Base-by-base conservation (phyloP, 2,888 invertebrate genomes). In the Sinohyriopsis cumingii region DNA sequence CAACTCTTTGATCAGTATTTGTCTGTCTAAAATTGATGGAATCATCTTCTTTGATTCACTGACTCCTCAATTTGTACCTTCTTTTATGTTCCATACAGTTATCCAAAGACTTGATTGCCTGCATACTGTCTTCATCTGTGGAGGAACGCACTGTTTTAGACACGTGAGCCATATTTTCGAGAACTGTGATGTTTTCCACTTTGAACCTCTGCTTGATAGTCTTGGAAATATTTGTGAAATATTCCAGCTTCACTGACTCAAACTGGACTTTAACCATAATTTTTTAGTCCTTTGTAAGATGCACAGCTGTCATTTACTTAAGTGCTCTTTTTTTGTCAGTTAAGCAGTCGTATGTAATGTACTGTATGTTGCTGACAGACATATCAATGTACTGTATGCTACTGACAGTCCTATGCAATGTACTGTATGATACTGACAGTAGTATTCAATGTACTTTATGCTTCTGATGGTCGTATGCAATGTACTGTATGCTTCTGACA, bases 131-230 rank as follows among this genome's bases (percentile, higher is more conserved):
- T 45, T n/a, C n/a, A n/a, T 6, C 28, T 28, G 7, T 28, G 28
- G 28, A 25, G 25, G 3, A 25, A 25, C 25, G 3, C 25, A 25
- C 25, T 62, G 62, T 62, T 62, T 33, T 62, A 28, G 62, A 45
- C 28, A 62, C 28, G 33, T 62, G 62, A 20, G 45, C 62, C 61
- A 62, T 62, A n/a, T 62, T 33, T n/a, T 62, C 45, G 19, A 62
- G 62, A 22, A 12, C 28, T n/a, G 6, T 15, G 12, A 45, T 62
- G 28, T n/a, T 62, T 28, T 62, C 24, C 33, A 33, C 45, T 45
- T 15, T 15, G 2, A 25, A 62, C 33, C 60, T 60, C 25, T 5
- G 6, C 19, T 62, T 12, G 3, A 62, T 62, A 15, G 28, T 62
- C 62, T 62, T 62, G 20, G 62, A 28, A 33, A 12, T 33, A 25